Evolutionary conservation across 2,888 invertebrate species (phyloP).

Genomic region (Chaetogeoica ovagalla): DNA sequence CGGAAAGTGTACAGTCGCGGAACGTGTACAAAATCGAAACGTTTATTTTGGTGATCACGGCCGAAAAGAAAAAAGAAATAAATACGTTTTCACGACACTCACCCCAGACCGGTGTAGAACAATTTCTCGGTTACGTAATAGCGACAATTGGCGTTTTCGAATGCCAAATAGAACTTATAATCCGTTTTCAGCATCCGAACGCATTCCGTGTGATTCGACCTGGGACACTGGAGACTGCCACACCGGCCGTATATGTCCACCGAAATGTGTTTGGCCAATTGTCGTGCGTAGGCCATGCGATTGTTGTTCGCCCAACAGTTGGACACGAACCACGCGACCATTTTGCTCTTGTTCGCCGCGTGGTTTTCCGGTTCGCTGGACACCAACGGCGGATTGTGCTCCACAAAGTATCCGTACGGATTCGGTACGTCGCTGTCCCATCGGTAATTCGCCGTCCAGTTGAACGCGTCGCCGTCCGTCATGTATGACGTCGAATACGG

Average conservation of each 20-base stretch:
- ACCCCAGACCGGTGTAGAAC: slow-evolving; percentile 69
- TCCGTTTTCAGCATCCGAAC: slow-evolving; percentile 87
- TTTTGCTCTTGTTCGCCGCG: slow-evolving; percentile 87
- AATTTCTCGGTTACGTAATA: slow-evolving; percentile 97
- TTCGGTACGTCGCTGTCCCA: slow-evolving; percentile 93
- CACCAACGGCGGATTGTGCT: slow-evolving; percentile 63
- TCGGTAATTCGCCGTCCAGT: slow-evolving; percentile 96
- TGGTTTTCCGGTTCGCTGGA: slow-evolving; percentile 70
- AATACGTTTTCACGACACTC: neutral
- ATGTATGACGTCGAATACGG: too few species aligned
- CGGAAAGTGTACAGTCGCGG: too few species aligned
- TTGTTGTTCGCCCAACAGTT: slow-evolving; percentile 93
- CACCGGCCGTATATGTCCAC: slow-evolving; percentile 92
- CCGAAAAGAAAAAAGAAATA: too few species aligned
- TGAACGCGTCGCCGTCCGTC: slow-evolving; percentile 62
- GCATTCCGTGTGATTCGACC: slow-evolving; percentile 78
- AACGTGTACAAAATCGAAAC: too few species aligned
- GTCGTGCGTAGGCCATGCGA: slow-evolving; percentile 82
- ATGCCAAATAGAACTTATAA: slow-evolving; percentile 95
- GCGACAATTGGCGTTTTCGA: slow-evolving; percentile 94
- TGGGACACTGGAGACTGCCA: slow-evolving; percentile 81
- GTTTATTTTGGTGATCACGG: too few species aligned
- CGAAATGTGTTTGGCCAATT: slow-evolving; percentile 80
- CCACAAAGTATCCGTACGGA: slow-evolving; percentile 91
- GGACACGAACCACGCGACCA: slow-evolving; percentile 97